Evolutionary conservation across 2,113 vertebrate species (phyloP).

Genomic region (Alligator mississippiensis): DNA sequence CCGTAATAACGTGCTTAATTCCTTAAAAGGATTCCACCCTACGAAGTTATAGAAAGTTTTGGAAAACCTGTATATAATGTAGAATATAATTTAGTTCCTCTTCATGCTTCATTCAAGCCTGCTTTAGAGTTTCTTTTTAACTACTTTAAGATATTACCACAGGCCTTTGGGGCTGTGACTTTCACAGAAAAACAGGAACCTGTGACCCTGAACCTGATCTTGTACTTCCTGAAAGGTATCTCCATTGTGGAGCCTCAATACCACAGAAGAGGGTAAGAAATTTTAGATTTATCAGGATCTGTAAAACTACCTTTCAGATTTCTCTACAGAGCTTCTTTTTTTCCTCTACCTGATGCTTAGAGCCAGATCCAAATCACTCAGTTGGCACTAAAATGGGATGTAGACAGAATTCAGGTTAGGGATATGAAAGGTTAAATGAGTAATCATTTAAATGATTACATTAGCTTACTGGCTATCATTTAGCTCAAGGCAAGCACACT

Average conservation of each 20-base stretch:
- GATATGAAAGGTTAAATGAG: too few relatives aligned
- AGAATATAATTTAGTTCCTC: not conserved
- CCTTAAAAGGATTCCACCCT: not conserved
- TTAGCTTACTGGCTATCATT: too few relatives aligned
- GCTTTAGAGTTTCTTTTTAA: not conserved
- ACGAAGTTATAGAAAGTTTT: not conserved
- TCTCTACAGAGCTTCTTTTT: not conserved
- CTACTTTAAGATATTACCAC: not conserved
- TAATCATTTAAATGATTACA: too few relatives aligned
- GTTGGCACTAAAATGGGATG: too few relatives aligned
- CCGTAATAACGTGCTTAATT: not conserved
- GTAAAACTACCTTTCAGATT: not conserved
- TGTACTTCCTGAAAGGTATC: not conserved
- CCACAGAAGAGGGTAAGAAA: not conserved
- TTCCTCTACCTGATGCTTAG: not conserved
- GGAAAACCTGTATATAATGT: not conserved
- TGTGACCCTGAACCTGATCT: not conserved
- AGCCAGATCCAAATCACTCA: too few relatives aligned
- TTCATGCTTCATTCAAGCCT: not conserved
- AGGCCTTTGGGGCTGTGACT: not conserved
- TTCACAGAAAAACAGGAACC: not conserved
- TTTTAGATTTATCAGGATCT: not conserved
- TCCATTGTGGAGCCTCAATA: not conserved
- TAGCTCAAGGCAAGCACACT: too few relatives aligned
- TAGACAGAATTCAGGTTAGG: too few relatives aligned